A percentile compares a stretch with the other conserved stretches of the same genome.
Evolutionary conservation across 2,797 vertebrate genomes (phyloP).

Genomic region (Netta rufina): DNA sequence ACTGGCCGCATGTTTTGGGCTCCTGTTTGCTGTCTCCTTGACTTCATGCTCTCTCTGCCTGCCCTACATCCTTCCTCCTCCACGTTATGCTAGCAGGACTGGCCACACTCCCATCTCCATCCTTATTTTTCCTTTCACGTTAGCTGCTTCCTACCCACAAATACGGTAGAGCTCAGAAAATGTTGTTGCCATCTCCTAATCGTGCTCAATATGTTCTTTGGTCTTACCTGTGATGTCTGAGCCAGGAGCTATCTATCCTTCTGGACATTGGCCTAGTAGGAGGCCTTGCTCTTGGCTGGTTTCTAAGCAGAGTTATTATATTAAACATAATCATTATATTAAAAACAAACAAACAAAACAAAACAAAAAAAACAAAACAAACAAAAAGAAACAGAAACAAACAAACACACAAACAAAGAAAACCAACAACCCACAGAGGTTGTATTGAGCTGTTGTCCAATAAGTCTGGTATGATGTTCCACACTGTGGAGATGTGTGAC

Average conservation of each 20-base stretch:
- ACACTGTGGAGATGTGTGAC: neutral
- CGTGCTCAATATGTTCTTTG: accelerated
- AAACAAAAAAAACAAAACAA: neutral
- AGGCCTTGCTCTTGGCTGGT: neutral
- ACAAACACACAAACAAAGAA: neutral
- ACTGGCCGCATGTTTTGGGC: neutral
- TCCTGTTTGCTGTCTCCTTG: neutral
- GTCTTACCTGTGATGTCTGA: neutral
- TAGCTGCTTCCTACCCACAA: neutral
- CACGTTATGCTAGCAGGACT: neutral
- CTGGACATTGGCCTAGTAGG: neutral
- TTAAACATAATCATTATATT: neutral
- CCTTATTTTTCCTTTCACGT: neutral
- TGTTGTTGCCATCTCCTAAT: neutral
- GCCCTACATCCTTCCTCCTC: neutral
- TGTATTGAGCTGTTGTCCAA: neutral
- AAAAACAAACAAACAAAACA: neutral
- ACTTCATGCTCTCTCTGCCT: neutral
- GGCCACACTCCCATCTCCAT: neutral
- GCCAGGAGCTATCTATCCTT: neutral
- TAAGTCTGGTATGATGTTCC: neutral
- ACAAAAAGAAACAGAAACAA: neutral
- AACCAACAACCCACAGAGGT: neutral
- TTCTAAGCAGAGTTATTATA: neutral
- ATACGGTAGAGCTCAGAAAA: neutral